A percentile compares a stretch with the other conserved stretches of the same genome.
phyloP scores from a whole-genome alignment of 2,797 vertebrate genomes.

The Lagorchestes hirsutus region DNA sequence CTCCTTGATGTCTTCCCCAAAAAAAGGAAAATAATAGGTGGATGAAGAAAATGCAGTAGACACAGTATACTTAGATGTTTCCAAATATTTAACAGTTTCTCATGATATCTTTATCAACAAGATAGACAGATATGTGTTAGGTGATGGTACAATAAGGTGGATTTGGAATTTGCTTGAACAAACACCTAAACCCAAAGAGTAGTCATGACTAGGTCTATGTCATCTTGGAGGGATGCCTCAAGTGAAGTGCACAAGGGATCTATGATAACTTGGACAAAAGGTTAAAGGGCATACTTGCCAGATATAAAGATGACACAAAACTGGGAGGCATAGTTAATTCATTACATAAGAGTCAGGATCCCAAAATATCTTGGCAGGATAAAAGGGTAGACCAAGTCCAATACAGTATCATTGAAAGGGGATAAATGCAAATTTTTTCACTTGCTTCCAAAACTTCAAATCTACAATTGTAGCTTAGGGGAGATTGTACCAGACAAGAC shows the following conservation, averaged over 20 bases:
- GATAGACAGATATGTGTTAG: not conserved
- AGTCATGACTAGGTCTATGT: not conserved
- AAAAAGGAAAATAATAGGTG: not conserved
- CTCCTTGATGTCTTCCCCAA: not conserved
- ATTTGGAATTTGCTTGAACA: not conserved
- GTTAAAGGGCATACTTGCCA: not conserved
- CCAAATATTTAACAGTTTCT: not conserved
- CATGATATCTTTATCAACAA: not conserved
- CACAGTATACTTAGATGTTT: not conserved
- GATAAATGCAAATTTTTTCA: not conserved
- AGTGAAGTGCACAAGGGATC: not conserved
- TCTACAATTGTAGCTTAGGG: not conserved
- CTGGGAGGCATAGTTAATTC: not conserved
- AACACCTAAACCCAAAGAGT: not conserved
- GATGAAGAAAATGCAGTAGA: not conserved
- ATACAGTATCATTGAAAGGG: not conserved
- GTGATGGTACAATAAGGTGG: not conserved
- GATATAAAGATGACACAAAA: not conserved
- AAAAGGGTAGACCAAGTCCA: not conserved
- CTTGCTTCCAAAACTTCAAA: not conserved
- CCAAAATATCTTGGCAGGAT: not conserved
- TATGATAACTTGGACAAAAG: not conserved
- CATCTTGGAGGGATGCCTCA: not conserved
- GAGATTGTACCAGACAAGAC: not conserved
- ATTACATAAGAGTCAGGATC: not conserved